Evolutionary conservation across 2,113 vertebrate genomes (phyloP).

Genomic region (Platanista minor): DNA sequence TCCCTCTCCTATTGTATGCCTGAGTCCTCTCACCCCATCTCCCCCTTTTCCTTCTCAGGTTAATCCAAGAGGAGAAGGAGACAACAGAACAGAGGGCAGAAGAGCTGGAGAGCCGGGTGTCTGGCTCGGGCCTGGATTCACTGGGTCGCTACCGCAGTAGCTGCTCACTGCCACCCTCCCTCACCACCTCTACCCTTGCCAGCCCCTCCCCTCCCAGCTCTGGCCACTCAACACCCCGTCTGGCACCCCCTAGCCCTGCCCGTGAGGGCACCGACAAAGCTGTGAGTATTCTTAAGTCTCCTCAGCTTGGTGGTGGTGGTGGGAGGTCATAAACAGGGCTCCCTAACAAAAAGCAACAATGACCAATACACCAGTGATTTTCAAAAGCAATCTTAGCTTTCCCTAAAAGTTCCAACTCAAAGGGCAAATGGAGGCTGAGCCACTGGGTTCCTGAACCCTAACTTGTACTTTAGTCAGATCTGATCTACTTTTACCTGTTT

Average conservation of each 20-base stretch:
- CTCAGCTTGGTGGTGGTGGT: neutral
- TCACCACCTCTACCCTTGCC: slow-evolving; percentile 93
- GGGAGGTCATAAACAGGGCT: neutral
- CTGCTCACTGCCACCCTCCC: slow-evolving; percentile 89
- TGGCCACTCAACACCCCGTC: slow-evolving; percentile 91
- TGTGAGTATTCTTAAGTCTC: slow-evolving; percentile 47
- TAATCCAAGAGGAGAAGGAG: slow-evolving; percentile 96
- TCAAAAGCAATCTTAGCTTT: neutral
- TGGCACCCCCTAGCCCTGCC: slow-evolving; percentile 90
- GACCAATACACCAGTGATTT: neutral
- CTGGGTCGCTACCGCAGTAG: slow-evolving; percentile 85
- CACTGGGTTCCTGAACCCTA: neutral
- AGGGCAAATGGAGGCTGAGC: neutral
- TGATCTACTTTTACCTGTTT: neutral
- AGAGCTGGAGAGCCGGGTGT: slow-evolving; percentile 92
- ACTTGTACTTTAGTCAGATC: neutral
- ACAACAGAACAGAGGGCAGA: slow-evolving; percentile 91
- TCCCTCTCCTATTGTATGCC: neutral
- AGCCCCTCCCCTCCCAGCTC: slow-evolving; percentile 94
- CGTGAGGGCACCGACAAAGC: slow-evolving; percentile 81
- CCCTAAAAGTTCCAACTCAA: neutral
- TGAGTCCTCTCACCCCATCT: neutral
- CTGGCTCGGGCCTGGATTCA: slow-evolving; percentile 88
- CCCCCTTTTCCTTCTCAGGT: slow-evolving; percentile 70
- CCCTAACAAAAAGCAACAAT: neutral